These are phyloP conservation scores for Neostethus bicornis DNA, from an alignment of 2,797 vertebrate genomes.

Conservation along the genomic window DNA sequence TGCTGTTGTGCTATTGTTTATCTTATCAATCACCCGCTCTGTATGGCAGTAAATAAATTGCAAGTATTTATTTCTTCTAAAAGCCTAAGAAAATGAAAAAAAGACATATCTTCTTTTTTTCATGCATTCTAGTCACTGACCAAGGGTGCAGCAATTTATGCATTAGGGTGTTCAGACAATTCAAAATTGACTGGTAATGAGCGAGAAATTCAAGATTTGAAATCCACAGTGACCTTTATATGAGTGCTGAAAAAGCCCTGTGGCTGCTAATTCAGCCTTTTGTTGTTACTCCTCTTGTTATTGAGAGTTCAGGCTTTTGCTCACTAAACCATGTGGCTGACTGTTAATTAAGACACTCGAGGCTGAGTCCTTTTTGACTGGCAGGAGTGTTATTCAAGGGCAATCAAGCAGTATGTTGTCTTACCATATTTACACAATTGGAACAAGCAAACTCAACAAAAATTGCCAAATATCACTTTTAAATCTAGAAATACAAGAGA, in stretches of 20 bases:
- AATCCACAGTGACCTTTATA: conserved; percentile 73
- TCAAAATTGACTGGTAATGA: conserved; percentile 71
- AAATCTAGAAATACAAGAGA: conserved; percentile 16
- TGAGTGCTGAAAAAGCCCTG: conserved; percentile 45
- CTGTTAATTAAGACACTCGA: conserved; percentile 75
- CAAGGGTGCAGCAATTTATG: conserved; percentile 16
- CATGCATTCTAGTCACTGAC: conserved; percentile 6
- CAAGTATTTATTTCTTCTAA: conserved; percentile 34
- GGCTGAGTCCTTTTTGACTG: conserved; percentile 59
- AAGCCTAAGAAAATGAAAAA: not conserved
- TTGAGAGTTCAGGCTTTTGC: conserved; percentile 54
- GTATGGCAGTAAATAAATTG: conserved; percentile 20
- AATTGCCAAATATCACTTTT: conserved; percentile 10
- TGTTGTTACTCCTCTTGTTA: conserved; percentile 65
- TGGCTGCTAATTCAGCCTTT: conserved; percentile 66
- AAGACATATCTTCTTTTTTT: not conserved
- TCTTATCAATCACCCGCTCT: conserved; percentile 16
- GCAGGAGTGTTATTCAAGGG: conserved; percentile 63
- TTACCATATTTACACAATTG: conserved; percentile 47
- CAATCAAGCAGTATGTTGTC: conserved; percentile 55
- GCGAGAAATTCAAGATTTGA: conserved; percentile 67
- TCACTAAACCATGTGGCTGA: conserved; percentile 51
- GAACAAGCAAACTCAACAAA: conserved; percentile 28
- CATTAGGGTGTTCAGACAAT: conserved; percentile 38
- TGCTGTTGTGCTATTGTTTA: conserved; percentile 36